Evolutionary conservation across 2,888 invertebrate genomes (phyloP), one percentile per base, ranked within the genome.

Genomic region (Orthosia incerta): DNA sequence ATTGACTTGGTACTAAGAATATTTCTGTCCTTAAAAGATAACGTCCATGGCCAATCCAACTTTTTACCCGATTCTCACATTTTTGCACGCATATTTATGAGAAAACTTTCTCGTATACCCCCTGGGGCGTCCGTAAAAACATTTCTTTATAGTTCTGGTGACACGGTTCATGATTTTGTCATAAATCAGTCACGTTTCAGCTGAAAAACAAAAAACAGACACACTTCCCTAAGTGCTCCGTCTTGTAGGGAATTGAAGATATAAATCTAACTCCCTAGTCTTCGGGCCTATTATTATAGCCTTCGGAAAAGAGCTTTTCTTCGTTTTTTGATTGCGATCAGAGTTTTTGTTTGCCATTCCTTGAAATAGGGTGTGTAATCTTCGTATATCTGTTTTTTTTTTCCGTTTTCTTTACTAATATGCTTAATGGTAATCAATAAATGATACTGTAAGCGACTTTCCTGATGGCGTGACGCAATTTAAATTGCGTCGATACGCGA

Each of bases 131-230:
- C 46, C 20, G 20, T 51, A 74, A 59, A 69, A 79, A 69, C 53
- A 78, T 73, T 80, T 39, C 59, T 48, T 48, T 39, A 56, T 73
- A 82, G 68, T 79, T 71, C 59, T 66, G 26, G 56, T 79, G 73
- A 74, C 78, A 77, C 16, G 56, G 23, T 67, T 45, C 67, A 74
- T 73, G 65, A 51, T 74, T 69, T 31, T 50, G 23, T 60, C 69
- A 62, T 79, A 79, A 83, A 83, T 73, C 68, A 82, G 31, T 26
- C 26, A 48, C 15, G 2, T 50, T 57, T 74, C 68, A 18, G 56
- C 20, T 62, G 61, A 74, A 56, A 79, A 66, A 72, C 13, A 74
- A 62, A 80, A 57, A 61, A 39, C 16, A 60, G 48, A 61, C 53
- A 65, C 51, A 31, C n/a, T 76, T 51, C 4, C 5, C n/a, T 59